Evolutionary conservation across 2,113 vertebrate species (phyloP), one percentile per base, ranked within the genome.

Genomic region (Collichthys lucidus): DNA sequence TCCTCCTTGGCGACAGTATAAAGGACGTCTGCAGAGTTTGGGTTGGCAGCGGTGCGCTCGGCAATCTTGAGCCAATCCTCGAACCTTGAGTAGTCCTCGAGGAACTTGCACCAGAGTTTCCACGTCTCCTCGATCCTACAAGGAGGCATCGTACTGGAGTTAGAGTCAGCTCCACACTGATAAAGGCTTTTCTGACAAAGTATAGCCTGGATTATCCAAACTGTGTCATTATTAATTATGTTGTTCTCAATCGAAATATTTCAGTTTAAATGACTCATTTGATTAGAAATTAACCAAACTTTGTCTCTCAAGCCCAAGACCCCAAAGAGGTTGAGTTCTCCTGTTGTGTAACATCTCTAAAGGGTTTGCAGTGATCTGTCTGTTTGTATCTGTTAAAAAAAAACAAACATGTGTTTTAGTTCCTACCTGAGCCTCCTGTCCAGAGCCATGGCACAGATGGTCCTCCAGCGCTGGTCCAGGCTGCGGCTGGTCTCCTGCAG

Each of bases 391-490:
- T 14, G 17, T 2, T 50, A 15, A 16, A n/a, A 53, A 29, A 29
- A n/a, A 29, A 29, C 26, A 61, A 14, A 15, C 2, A 31, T 68
- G 55, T n/a, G 42, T 0, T 31, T 40, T 5, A 40, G 44, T 29
- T 68, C 94, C 88, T 89, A 98, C 98, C 96, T 97, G 89, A 97
- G 95, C 61, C 96, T 95, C 76, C 97, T 94, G 80, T 99, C 97
- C 95, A 98, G 96, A 2, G 97, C 97, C 96, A 98, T 93, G 88
- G 97, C 92, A 19, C 97, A 98, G 78, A 99, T 97, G 86, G 97
- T 97, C 91, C 97, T 96, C 98, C 98, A 99, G 89, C 97, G 96
- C 68, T 96, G 95, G 93, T 98, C 96, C 92, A 99, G 93, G 91
- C 97, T 97, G 69, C 93, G 92, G 61, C 95, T 97, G 40, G 96